Conservation (phyloP, 2,888 invertebrate genomes). For the Griposia aprilina region DNA sequence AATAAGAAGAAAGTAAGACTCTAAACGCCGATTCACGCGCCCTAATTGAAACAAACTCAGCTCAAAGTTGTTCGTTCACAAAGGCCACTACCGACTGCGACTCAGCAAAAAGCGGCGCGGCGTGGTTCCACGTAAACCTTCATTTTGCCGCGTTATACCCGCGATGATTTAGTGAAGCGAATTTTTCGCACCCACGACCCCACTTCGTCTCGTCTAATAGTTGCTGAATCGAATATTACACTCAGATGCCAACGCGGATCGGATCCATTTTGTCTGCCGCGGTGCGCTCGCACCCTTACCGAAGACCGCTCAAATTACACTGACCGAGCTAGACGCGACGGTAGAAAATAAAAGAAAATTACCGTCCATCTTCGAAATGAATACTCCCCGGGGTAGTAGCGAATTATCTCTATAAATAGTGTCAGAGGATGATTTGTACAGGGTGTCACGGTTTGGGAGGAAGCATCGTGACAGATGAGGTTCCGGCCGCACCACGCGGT, state of each 20-base stretch:
- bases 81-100: constrained; percentile 68
- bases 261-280: constrained; percentile 59
- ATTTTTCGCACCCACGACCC: constrained; percentile 73
- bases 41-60: constrained; percentile 79
- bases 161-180: constrained; percentile 79
- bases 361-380: constrained; percentile 72
- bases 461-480: constrained; percentile 78
- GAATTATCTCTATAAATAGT: constrained; percentile 80
- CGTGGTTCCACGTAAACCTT: constrained; percentile 69
- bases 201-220: constrained; percentile 73
- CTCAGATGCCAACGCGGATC: constrained; percentile 64
- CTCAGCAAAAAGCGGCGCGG: constrained; percentile 69
- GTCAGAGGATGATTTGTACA: constrained; percentile 78
- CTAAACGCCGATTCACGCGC: constrained; percentile 77
- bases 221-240: constrained; percentile 79
- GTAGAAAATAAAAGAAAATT: constrained; percentile 70
- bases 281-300: constrained; percentile 60
- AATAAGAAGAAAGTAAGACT: constrained; percentile 67
- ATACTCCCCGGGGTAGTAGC: constrained; percentile 65
- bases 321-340: constrained; percentile 67
- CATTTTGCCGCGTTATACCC: constrained; percentile 72
- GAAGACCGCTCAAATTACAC: constrained; percentile 50
- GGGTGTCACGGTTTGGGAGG: constrained; percentile 69
- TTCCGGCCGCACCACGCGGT: constrained; percentile 65
- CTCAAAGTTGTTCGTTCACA: constrained; percentile 68